Base-by-base conservation (phyloP, 64 coral and sea anemone genomes). In the Astreopora myriophthalma region DNA sequence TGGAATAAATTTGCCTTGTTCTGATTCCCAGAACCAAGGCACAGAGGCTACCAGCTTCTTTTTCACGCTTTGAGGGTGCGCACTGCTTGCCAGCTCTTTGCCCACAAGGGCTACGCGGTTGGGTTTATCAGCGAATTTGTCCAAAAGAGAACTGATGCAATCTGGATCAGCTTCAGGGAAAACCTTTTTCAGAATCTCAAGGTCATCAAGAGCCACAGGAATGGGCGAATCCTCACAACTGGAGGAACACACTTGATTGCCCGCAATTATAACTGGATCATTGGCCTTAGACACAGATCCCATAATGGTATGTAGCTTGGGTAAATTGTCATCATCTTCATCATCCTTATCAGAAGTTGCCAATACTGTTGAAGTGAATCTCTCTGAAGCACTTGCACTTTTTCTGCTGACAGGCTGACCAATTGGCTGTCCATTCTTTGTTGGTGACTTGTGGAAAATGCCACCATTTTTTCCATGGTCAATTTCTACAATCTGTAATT, bases 11-110 rank as follows among this genome's bases (percentile, higher is more conserved):
- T 63, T 91, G 31, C 4, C 42, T 23, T 49, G 37, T 71, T 71
- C 44, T 39, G 48, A 71, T 69, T 81, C 34, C 88, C 88, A 91
- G 20, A 55, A 73, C 88, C 88, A 91, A 69, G 55, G 22, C 16
- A 65, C 79, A n/a, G 57, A 24, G 23, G 20, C 33, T 5, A 68
- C 8, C 17, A 27, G 2, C 16, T 79, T 79, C 87, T 79, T 89
- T 68, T 33, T 63, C 60, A 23, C 36, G 0, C 22, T 37, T 24
- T 40, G 57, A 14, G 79, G 7, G 32, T 23, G 17, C 5, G 26
- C 17, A n/a, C 60, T 91, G 32, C n/a, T 51, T 28, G 37, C 49
- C 1, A 91, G 79, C 32, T 91, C 89, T 55, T 83, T 82, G 9
- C 79, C 79, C 14, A 91, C 89, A 49, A 81, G 31, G 3, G 89